Evolutionary conservation across 2,888 invertebrate genomes (phyloP).

Genomic region (Hemistola chrysoprasaria): DNA sequence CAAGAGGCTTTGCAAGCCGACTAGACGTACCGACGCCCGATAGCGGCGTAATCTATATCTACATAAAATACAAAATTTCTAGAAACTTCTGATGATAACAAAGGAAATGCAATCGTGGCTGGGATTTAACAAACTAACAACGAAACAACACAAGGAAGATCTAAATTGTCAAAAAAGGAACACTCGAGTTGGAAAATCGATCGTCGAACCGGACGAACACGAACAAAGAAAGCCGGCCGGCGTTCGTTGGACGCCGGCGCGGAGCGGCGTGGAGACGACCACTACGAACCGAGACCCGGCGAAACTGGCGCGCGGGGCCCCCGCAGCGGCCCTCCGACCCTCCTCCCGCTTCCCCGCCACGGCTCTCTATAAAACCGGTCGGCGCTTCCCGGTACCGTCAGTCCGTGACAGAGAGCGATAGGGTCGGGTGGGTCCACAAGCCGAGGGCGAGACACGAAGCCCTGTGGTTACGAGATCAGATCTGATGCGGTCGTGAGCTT

Average conservation of each 20-base stretch:
- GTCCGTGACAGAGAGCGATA: conserved; percentile 77
- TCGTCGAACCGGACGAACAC: conserved; percentile 37
- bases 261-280: conserved; percentile 54
- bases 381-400: conserved; percentile 64
- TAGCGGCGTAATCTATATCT: conserved; percentile 27
- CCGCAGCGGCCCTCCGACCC: conserved; percentile 62
- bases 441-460: conserved; percentile 75
- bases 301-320: conserved; percentile 72
- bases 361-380: conserved; percentile 72
- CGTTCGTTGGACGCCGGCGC: conserved; percentile 28
- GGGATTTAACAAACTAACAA: background rate
- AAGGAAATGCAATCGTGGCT: conserved; percentile 7
- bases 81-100: conserved; percentile 32
- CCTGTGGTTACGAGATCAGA: conserved; percentile 81
- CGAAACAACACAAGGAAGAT: conserved; percentile 1
- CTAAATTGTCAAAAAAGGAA: conserved; percentile 5
- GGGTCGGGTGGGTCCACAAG: conserved; percentile 76
- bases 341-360: conserved; percentile 64
- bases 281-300: conserved; percentile 43
- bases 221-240: conserved; percentile 80
- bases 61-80: conserved; percentile 28
- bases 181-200: conserved; percentile 28
- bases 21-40: conserved; percentile 33
- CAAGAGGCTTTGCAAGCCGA: conserved; percentile 12
- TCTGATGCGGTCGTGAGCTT: conserved; percentile 76